phyloP scores from a whole-genome alignment of 2,797 vertebrate genomes.

The Borostomias antarcticus region DNA sequence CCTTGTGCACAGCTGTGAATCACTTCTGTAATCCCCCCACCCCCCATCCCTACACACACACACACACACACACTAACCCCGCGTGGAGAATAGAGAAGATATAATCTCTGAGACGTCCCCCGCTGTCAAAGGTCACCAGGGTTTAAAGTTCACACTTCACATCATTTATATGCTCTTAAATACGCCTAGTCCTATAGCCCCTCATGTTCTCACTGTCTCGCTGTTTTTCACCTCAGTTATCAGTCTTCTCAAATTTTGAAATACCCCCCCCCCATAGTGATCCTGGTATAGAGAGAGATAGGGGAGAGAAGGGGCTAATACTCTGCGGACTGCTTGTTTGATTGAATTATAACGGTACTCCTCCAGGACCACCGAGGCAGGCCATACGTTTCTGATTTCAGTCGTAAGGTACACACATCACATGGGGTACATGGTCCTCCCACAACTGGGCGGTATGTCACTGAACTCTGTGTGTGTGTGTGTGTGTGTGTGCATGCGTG shows the following conservation, averaged over 20 bases:
- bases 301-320: constrained; percentile 27
- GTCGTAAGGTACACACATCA: constrained; percentile 83
- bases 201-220: constrained; percentile 73
- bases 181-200: constrained; percentile 81
- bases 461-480: constrained; percentile 56
- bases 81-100: constrained; percentile 80
- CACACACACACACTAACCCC: constrained; percentile 48
- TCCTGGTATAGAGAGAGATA: constrained; percentile 30
- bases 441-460: constrained; percentile 78
- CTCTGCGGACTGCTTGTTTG: constrained; percentile 41
- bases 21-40: constrained; percentile 52
- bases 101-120: constrained; percentile 84
- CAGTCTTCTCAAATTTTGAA: constrained; percentile 69
- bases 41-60: constrained; percentile 27
- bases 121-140: constrained; percentile 87
- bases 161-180: constrained; percentile 92
- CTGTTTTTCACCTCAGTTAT: constrained; percentile 76
- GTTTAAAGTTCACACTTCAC: constrained; percentile 88
- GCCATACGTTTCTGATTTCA: constrained; percentile 91
- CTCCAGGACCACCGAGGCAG: constrained; percentile 84
- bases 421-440: constrained; percentile 86
- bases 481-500: background rate
- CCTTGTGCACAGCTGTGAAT: constrained; percentile 75
- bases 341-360: constrained; percentile 79
- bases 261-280: constrained; percentile 39